phyloP scores from a whole-genome alignment of 2,888 invertebrate genomes.

The Drosophila anomelani region DNA sequence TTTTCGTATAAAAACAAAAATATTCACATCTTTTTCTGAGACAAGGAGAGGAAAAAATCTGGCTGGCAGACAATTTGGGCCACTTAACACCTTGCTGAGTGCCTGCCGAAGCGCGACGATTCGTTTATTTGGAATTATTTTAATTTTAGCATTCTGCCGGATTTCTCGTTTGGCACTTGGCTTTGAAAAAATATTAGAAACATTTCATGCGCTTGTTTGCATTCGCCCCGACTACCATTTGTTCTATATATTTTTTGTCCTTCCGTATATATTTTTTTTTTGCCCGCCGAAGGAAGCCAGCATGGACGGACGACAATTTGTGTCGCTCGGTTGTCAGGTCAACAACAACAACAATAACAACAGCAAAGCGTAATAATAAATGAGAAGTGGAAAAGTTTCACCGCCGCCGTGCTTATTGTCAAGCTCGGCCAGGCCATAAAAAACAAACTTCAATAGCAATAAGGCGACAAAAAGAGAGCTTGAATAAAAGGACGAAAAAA shows the following conservation, averaged over 20 bases:
- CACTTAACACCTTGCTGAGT: constrained; percentile 77
- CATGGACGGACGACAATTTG: constrained; percentile 54
- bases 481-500: constrained; percentile 35
- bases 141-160: constrained; percentile 53
- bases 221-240: constrained; percentile 47
- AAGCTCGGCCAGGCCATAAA: constrained; percentile 77
- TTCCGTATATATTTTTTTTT: background rate
- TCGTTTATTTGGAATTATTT: constrained; percentile 77
- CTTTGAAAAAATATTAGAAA: constrained; percentile 48
- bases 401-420: constrained; percentile 80
- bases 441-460: constrained; percentile 78
- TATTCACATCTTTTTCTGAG: background rate
- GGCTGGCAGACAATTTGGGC: constrained; percentile 66
- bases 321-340: constrained; percentile 70
- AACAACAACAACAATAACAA: constrained; percentile 46
- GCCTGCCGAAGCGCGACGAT: constrained; percentile 64
- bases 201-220: constrained; percentile 66
- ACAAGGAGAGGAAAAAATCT: no score
- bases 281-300: constrained; percentile 12
- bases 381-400: constrained; percentile 79
- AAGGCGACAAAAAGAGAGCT: constrained; percentile 72
- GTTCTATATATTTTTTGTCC: constrained; percentile 25
- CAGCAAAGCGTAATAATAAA: constrained; percentile 73
- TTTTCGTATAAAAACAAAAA: constrained; percentile 36
- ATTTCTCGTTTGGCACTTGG: constrained; percentile 11